Evolutionary conservation across 2,797 vertebrate species (phyloP), one percentile per base, ranked within the genome.

Genomic region (Vireo griseus): DNA sequence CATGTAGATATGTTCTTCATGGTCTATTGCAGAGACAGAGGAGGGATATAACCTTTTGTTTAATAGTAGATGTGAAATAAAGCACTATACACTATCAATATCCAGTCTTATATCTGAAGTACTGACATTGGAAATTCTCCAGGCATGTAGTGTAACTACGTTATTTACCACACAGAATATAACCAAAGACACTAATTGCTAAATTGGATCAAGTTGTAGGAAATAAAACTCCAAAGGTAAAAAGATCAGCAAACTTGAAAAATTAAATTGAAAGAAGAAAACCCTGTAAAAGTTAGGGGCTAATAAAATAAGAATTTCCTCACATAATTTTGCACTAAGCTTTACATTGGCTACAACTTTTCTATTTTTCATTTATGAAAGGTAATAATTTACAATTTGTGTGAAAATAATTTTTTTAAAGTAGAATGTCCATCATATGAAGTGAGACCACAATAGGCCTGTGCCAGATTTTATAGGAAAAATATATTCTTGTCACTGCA

Each of bases 381-480:
- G 17, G 7, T 21, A 90, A 74, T 42, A 25, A 8, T 57, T 67
- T 42, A 39, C 10, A 67, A 33, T 48, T 63, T 45, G 9, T 39
- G 5, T 28, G 8, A 88, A 80, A 79, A 85, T 79, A 87, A 54
- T 61, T 37, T 50, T 66, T 92, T 94, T 91, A 31, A 90, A 93
- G 71, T 51, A 88, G 48, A 88, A 92, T 69, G 22, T 88, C 59
- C 59, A 59, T 26, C 1, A 3, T 48, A 57, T 81, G n/a, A 91
- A 68, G 44, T 50, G 48, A 79, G 47, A 33, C 1, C 26, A 79
- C 44, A 85, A 37, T n/a, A 80, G 5, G 15, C 19, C 31, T 59
- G 17, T 86, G 88, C 45, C 72, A 92, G 33, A 91, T 82, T 91
- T 92, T 59, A 55, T 37, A 51, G 62, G 72, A 88, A 95, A 91